Percentiles rank a stretch among this genome's conserved stretches.
Evolutionary conservation across 2,888 invertebrate genomes (phyloP).

Genomic region (Plusia festucae): DNA sequence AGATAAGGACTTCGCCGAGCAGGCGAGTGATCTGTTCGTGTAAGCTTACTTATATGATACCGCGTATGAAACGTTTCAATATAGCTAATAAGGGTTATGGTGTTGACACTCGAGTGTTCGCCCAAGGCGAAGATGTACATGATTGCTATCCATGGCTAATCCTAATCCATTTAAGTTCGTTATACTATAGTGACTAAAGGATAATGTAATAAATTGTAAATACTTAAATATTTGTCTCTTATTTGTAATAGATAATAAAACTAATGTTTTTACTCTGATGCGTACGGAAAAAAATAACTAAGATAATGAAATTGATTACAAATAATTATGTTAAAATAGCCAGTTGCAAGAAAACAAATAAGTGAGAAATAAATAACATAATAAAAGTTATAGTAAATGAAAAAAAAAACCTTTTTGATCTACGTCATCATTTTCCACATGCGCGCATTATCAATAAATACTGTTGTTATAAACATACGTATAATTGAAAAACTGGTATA

Average conservation of each 20-base stretch:
- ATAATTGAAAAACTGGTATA: constrained; percentile 64
- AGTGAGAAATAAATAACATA: constrained; percentile 26
- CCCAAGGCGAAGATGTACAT: constrained; percentile 73
- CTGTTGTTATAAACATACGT: constrained; percentile 57
- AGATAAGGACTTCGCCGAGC: constrained; percentile 89
- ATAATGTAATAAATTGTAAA: constrained; percentile 83
- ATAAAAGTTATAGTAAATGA: constrained; percentile 33
- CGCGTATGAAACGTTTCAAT: constrained; percentile 52
- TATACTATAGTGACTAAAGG: constrained; percentile 69
- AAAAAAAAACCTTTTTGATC: constrained; percentile 35
- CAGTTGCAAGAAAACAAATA: constrained; percentile 26
- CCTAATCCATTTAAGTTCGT: constrained; percentile 70
- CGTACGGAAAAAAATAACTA: constrained; percentile 60
- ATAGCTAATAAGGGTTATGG: constrained; percentile 61
- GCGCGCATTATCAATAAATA: constrained; percentile 48
- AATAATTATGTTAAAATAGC: constrained; percentile 49
- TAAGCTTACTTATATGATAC: constrained; percentile 65
- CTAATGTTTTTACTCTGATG: constrained; percentile 69
- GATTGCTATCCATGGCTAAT: constrained; percentile 63
- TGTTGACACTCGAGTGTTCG: constrained; percentile 71
- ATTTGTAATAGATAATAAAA: constrained; percentile 58
- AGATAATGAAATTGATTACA: constrained; percentile 68
- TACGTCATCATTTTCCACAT: constrained; percentile 35
- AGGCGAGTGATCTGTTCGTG: constrained; percentile 87
- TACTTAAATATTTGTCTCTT: constrained; percentile 66